Conservation (phyloP, 2,888 invertebrate genomes). For the Mythimna ferrago region DNA sequence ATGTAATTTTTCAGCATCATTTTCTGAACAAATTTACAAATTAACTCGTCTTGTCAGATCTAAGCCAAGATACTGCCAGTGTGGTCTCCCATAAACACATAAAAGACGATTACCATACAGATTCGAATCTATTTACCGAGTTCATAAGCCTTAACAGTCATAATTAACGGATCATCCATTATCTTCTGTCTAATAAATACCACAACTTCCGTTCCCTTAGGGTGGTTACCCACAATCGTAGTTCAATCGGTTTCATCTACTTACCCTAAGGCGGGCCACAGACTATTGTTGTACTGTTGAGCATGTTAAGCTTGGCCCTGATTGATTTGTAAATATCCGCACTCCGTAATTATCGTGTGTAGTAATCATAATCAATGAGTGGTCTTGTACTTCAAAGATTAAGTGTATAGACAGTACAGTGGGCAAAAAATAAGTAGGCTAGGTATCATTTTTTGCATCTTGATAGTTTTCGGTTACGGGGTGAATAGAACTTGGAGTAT, state of each 20-base stretch:
- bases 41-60: background rate
- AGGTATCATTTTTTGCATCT: constrained; percentile 27
- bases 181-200: constrained; percentile 40
- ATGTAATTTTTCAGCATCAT: background rate
- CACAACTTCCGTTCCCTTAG: constrained; percentile 51
- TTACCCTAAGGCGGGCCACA: constrained; percentile 51
- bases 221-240: constrained; percentile 28
- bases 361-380: constrained; percentile 59
- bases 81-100: constrained; percentile 46
- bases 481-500: constrained; percentile 49
- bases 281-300: constrained; percentile 58
- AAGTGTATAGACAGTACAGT: constrained; percentile 40
- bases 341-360: constrained; percentile 62
- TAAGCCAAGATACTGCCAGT: constrained; percentile 12
- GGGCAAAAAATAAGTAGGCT: constrained; percentile 49
- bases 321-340: constrained; percentile 61
- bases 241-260: constrained; percentile 40
- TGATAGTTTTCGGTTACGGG: constrained; percentile 34
- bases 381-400: constrained; percentile 51
- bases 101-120: constrained; percentile 29
- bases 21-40: background rate
- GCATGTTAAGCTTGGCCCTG: constrained; percentile 44
- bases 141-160: constrained; percentile 35
- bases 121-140: constrained; percentile 46
- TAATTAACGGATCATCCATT: constrained; percentile 37